Base-by-base conservation (phyloP, 2,797 vertebrate species). In the Pipistrellus pipistrellus region DNA sequence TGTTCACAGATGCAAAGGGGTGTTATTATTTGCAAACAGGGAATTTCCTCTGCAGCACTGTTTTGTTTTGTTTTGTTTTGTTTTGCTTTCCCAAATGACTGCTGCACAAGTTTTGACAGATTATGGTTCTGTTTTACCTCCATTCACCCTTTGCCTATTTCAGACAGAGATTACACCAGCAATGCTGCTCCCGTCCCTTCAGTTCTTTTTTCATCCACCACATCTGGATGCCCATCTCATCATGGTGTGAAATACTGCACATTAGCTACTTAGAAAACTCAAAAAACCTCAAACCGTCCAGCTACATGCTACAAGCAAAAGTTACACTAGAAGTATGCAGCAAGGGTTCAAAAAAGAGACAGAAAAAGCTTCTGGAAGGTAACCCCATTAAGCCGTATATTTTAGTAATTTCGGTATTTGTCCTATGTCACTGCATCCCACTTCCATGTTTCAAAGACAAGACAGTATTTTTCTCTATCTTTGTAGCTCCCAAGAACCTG, bases 181-280 rank as follows among this genome's bases (percentile, higher is more conserved):
- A 81, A 35, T 41, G 71, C 38, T 41, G 21, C 53, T 48, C 18
- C 44, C 59, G 46, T 59, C 66, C 6, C 76, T 95, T 71, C 59
- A 12, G 55, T 76, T 84, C 62, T 64, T 62, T 51, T 76, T 44
- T 55, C 55, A 57, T 32, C 73, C 46, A 46, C 41, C 3, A 25
- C 10, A 32, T 71, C 62, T 86, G 75, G 27, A 88, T 12, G 62
- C 85, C 85, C 71, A 94, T 30, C 25, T 55, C 82, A 69, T 73
- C 55, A 73, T 4, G 62, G 44, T 1, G 27, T 73, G 62, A 93
- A 92, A 95, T 55, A 78, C 8, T 48, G 76, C 62, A 32, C 4
- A 57, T 44, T 4, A 88, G 48, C 64, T 41, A 72, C 68, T 88
- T 81, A 35, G 20, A 86, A 84, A 93, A 46, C 23, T 69, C 88